Conservation (phyloP, 2,113 vertebrate species). For the Piprites chloris region DNA sequence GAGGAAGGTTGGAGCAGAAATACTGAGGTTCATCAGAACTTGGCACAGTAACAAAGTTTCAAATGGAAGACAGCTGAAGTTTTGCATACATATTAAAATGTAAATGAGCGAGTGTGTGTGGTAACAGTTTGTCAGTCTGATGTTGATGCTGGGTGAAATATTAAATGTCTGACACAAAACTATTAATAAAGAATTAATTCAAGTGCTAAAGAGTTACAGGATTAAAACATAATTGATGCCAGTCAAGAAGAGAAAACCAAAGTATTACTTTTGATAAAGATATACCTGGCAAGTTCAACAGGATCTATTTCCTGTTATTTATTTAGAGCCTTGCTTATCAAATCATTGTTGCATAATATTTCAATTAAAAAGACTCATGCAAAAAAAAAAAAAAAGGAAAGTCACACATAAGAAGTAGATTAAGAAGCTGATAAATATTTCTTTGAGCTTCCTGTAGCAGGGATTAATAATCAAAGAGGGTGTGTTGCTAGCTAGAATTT, state of each 20-base stretch:
- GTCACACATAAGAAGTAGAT: neutral
- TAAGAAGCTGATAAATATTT: neutral
- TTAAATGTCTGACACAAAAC: neutral
- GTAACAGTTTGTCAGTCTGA: neutral
- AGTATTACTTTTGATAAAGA: neutral
- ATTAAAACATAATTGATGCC: neutral
- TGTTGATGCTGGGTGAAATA: neutral
- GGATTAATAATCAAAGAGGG: neutral
- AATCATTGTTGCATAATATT: neutral
- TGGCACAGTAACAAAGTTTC: neutral
- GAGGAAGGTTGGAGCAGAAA: neutral
- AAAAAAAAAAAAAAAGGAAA: neutral
- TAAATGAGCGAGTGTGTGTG: neutral
- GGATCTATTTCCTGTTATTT: neutral
- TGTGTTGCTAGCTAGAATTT: neutral
- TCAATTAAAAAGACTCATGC: neutral
- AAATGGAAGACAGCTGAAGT: neutral
- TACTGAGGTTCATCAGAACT: neutral
- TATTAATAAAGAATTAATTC: neutral
- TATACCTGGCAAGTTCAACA: neutral
- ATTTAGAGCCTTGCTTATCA: neutral
- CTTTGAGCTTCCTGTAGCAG: neutral
- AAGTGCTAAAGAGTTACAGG: neutral
- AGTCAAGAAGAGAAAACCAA: neutral
- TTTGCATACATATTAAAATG: neutral